These are phyloP conservation scores for Apantesis nais DNA, from an alignment of 2,888 invertebrate genomes.

Conservation along the genomic window DNA sequence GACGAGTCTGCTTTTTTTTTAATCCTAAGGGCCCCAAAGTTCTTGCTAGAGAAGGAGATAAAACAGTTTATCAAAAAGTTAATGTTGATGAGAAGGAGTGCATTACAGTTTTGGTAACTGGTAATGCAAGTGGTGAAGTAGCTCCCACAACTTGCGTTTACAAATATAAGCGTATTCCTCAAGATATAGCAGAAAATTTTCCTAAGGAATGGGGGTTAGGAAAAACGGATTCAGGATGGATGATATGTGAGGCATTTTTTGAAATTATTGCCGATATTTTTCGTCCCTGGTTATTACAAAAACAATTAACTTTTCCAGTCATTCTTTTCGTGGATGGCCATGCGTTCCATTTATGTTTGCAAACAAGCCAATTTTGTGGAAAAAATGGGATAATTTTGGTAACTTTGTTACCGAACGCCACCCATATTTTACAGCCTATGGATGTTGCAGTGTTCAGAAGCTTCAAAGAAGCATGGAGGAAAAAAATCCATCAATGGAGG, in stretches of 20 bases:
- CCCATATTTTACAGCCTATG: conserved; percentile 22
- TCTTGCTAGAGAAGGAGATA: no score
- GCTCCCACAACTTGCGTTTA: no score
- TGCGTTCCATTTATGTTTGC: conserved; percentile 2
- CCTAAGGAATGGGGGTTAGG: not conserved
- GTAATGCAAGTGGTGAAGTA: no score
- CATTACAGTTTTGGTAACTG: no score
- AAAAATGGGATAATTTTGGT: conserved; percentile 58
- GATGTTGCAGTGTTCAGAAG: conserved; percentile 19
- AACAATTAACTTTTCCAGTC: not conserved
- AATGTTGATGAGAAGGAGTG: no score
- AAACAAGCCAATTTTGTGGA: conserved; percentile 59
- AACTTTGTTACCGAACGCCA: conserved; percentile 47
- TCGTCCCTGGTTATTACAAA: not conserved
- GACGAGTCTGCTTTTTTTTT: no score
- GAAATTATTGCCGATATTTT: conserved; percentile 7
- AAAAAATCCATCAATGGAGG: conserved; percentile 16
- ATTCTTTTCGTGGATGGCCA: not conserved
- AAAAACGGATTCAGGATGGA: conserved; percentile 8
- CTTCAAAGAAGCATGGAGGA: conserved; percentile 53
- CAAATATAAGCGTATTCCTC: no score
- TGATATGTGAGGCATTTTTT: conserved; percentile 6
- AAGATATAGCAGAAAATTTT: no score
- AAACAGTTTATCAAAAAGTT: no score
- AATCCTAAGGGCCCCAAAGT: no score